phyloP scores from a whole-genome alignment of 2,797 vertebrate species.

The Acrossocheilus wenchowensis region DNA sequence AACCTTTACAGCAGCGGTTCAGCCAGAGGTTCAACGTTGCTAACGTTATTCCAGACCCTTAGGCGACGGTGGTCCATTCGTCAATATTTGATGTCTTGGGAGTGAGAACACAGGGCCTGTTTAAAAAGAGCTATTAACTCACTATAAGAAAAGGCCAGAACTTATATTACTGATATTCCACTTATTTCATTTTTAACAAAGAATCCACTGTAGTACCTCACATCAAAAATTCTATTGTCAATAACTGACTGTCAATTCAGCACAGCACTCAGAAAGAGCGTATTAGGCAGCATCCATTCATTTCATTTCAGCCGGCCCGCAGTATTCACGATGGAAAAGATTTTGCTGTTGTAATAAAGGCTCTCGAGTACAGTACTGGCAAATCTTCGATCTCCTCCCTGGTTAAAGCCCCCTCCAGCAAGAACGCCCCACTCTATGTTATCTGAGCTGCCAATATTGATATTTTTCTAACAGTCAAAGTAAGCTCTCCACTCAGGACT shows the following conservation, averaged over 20 bases:
- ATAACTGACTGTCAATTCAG: not conserved
- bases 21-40: not conserved
- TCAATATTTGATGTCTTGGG: slow-evolving; percentile 7
- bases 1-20: not conserved
- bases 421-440: slow-evolving; percentile 33
- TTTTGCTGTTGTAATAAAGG: slow-evolving; percentile 19
- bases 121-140: slow-evolving; percentile 1
- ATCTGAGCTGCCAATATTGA: slow-evolving; percentile 54
- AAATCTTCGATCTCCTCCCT: slow-evolving; percentile 17
- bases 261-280: not conserved
- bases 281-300: slow-evolving; percentile 17
- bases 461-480: slow-evolving; percentile 49
- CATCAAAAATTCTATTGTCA: not conserved
- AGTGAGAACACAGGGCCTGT: not conserved
- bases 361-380: slow-evolving; percentile 13
- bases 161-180: not conserved
- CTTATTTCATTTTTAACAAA: not conserved
- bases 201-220: not conserved
- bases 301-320: not conserved
- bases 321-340: not conserved
- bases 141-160: not conserved
- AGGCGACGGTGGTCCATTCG: not conserved
- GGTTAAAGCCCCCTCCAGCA: slow-evolving; percentile 33
- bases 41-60: not conserved
- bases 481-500: slow-evolving; percentile 22